phyloP scores from a whole-genome alignment of 2,797 vertebrate genomes.

The Smutsia temminckii region DNA sequence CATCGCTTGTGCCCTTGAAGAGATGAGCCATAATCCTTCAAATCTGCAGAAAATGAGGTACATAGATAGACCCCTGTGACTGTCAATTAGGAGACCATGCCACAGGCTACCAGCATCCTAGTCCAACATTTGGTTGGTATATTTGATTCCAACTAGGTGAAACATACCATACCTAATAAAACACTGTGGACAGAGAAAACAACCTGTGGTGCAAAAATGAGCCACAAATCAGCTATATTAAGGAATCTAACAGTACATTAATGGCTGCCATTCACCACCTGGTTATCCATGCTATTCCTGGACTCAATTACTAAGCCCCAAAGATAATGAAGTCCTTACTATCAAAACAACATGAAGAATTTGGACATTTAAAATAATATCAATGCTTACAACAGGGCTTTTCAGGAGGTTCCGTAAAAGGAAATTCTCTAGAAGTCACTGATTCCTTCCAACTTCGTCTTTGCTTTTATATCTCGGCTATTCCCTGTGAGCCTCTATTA shows the following conservation, averaged over 20 bases:
- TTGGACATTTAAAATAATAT: constrained; percentile 21
- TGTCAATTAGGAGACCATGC: background rate
- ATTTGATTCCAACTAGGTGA: constrained; percentile 30
- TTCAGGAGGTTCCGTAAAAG: background rate
- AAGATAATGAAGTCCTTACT: constrained; percentile 35
- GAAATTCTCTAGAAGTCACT: background rate
- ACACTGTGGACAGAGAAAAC: constrained; percentile 13
- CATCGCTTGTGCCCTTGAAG: background rate
- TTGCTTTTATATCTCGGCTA: background rate
- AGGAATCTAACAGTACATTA: constrained; percentile 24
- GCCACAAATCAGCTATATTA: constrained; percentile 1
- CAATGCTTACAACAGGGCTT: background rate
- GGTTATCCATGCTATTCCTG: constrained; percentile 2
- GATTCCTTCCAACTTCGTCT: background rate
- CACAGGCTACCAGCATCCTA: background rate
- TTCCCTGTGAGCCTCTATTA: background rate
- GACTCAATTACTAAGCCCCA: constrained; percentile 21
- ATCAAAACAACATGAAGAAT: constrained; percentile 44
- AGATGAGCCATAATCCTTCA: background rate
- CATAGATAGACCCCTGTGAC: background rate
- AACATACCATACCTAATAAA: constrained; percentile 37
- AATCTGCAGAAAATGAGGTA: background rate
- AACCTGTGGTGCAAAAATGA: background rate
- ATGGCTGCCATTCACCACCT: background rate
- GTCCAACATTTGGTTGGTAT: background rate